phyloP scores from a whole-genome alignment of 2,797 vertebrate species.

The Tragelaphus oryx region DNA sequence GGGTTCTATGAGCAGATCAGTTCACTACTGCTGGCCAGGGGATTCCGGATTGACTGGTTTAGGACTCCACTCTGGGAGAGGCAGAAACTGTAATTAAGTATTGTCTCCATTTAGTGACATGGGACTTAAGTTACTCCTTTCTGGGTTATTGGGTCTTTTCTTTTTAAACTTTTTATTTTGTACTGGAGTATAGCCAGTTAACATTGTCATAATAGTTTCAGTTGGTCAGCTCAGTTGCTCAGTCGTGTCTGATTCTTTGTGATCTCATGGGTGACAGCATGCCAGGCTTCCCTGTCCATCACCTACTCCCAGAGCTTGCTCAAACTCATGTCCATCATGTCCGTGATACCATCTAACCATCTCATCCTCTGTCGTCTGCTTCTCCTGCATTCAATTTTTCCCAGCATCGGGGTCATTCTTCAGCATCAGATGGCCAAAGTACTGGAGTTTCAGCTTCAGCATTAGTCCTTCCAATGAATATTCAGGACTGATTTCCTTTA shows the following conservation, averaged over 20 bases:
- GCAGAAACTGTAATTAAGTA: neutral
- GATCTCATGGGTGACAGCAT: neutral
- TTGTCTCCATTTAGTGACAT: neutral
- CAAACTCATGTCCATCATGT: neutral
- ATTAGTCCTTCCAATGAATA: neutral
- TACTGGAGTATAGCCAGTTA: neutral
- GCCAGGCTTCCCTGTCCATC: neutral
- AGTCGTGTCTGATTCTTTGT: neutral
- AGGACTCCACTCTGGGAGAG: neutral
- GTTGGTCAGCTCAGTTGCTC: neutral
- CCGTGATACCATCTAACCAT: neutral
- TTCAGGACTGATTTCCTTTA: neutral
- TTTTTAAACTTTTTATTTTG: neutral
- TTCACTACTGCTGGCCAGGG: neutral
- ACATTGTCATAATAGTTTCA: neutral
- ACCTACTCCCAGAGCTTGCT: neutral
- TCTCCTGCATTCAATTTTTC: neutral
- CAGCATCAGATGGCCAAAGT: neutral
- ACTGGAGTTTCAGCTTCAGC: neutral
- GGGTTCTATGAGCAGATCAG: neutral
- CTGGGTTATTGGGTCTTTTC: neutral
- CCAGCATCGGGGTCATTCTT: neutral
- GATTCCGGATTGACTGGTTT: neutral
- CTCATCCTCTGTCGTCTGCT: rapidly evolving
- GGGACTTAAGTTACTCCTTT: neutral